Evolutionary conservation across 2,797 vertebrate species (phyloP), one percentile per base, ranked within the genome.

Genomic region (Novumbra hubbsi): DNA sequence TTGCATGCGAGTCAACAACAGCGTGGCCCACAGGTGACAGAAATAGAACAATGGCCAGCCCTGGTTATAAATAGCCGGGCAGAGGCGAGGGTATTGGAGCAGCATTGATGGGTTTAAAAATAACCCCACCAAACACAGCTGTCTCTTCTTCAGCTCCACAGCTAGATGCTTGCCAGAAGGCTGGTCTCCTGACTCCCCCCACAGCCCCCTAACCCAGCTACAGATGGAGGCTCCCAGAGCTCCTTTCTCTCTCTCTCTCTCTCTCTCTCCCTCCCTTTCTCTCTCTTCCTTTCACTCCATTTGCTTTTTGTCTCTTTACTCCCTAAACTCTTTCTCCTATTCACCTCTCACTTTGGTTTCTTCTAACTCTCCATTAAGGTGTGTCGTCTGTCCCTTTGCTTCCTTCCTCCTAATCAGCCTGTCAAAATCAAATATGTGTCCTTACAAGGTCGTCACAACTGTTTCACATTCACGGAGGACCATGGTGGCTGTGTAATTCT

Each of bases 1-100:
- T 98, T 98, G 95, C 97, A 97, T 98, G 95, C 96, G 95, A 98
- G 98, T 98, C 95, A 96, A 97, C 97, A 97, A 96, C 95, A 95
- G 95, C 93, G 88, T 91, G 95, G 96, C 95, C 96, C 96, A 96
- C 94, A 96, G 93, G 96, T 94, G 95, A 95, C 98, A 98, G 94
- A 98, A 98, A 99, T 98, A 99, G 98, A 99, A 99, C 97, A 99
- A 99, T 99, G 96, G 96, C 95, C 94, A 91, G 95, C 95, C 94
- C 93, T 86, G 95, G 96, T 96, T 97, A 98, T 96, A 99, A 98
- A 99, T 98, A 99, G 97, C 96, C 97, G 96, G 98, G 94, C 95
- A 95, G 91, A 93, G 94, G 96, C 95, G 90, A 91, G 89, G 96
- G 94, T 97, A 98, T 97, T 95, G 96, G 96, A 97, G 96, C 96